Evolutionary conservation across 92 coral and sea anemone species (phyloP).

Genomic region (Pocillopora grandis): DNA sequence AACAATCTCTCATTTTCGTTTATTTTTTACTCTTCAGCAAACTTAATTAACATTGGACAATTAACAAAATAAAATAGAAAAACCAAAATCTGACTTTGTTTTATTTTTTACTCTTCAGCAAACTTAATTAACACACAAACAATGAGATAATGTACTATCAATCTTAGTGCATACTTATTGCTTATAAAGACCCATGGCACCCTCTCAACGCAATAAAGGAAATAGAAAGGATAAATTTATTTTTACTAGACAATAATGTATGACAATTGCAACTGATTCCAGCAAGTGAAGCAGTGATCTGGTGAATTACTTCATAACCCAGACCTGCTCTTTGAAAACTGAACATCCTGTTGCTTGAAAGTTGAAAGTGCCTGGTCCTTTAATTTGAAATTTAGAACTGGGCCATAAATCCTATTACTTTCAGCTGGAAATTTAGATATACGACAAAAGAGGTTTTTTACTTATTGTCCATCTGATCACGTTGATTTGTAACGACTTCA

Average conservation of each 20-base stretch:
- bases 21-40: too few relatives aligned
- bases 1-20: neutral
- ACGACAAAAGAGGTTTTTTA: neutral
- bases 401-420: slow-evolving; percentile 13
- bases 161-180: slow-evolving; percentile 22
- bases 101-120: slow-evolving; percentile 20
- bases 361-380: slow-evolving; percentile 15
- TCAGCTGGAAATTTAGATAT: slow-evolving; percentile 10
- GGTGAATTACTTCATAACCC: slow-evolving; percentile 18
- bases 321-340: slow-evolving; percentile 22
- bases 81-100: neutral
- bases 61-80: too few relatives aligned
- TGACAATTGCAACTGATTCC: slow-evolving; percentile 22
- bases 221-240: slow-evolving; percentile 18
- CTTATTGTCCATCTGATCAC: slow-evolving; percentile 14
- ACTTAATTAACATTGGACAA: neutral
- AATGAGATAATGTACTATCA: slow-evolving; percentile 20
- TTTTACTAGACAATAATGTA: slow-evolving; percentile 24
- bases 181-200: slow-evolving; percentile 28
- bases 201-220: slow-evolving; percentile 24
- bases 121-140: slow-evolving; percentile 10
- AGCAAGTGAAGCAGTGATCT: slow-evolving; percentile 24
- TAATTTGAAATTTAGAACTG: neutral
- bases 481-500: slow-evolving; percentile 5
- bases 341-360: slow-evolving; percentile 20